phyloP scores from a whole-genome alignment of 2,888 invertebrate genomes.

The Plebejus anna region DNA sequence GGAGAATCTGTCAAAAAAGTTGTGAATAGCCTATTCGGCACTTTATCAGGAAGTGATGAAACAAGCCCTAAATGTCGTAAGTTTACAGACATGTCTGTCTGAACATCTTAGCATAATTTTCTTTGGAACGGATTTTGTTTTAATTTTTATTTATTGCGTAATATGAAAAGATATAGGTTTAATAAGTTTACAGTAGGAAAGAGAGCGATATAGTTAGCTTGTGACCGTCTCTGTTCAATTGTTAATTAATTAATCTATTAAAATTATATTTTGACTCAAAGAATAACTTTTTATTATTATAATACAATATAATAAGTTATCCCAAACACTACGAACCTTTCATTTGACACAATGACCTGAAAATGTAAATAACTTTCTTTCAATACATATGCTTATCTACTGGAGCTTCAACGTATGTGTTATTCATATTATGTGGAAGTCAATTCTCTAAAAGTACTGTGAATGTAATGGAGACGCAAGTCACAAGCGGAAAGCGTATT shows the following conservation, averaged over 20 bases:
- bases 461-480: conserved; percentile 18
- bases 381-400: conserved; percentile 5
- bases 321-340: not conserved
- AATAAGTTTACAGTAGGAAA: not conserved
- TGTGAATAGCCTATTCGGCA: too few relatives aligned
- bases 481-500: not conserved
- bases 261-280: not conserved
- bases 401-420: conserved; percentile 41
- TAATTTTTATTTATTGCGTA: too few relatives aligned
- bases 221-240: too few relatives aligned
- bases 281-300: not conserved
- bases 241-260: too few relatives aligned
- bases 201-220: too few relatives aligned
- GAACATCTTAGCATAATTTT: too few relatives aligned
- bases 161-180: too few relatives aligned
- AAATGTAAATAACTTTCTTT: not conserved
- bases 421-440: conserved; percentile 47
- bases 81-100: too few relatives aligned
- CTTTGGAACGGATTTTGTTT: too few relatives aligned
- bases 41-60: too few relatives aligned
- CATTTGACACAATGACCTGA: not conserved
- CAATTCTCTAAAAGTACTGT: conserved; percentile 36
- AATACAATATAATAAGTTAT: not conserved
- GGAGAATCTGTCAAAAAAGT: too few relatives aligned
- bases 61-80: too few relatives aligned